Base-by-base conservation (phyloP, 2,888 invertebrate species). In the Sympetrum striolatum region DNA sequence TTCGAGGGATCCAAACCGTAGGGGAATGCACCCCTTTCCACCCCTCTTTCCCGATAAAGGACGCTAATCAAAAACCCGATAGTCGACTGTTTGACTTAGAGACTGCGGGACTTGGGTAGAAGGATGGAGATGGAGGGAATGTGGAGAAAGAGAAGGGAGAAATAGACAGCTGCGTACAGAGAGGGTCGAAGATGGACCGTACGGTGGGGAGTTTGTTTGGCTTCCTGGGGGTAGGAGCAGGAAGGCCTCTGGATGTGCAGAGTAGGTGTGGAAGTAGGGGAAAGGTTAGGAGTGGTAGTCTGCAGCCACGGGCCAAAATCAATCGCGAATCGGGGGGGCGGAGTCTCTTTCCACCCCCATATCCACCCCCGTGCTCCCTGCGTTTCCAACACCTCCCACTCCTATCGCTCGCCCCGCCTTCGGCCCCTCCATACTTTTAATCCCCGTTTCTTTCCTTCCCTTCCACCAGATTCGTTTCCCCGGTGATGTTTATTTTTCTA, bases 21-120 rank as follows among this genome's bases (percentile, higher is more conserved):
- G 25, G 73, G 73, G 73, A 25, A 37, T 37, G 39, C 82, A 58
- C 31, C 31, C 82, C 60, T 18, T 60, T 22, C 18, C 0, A 60
- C 22, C 22, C 64, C 64, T 10, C 25, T 22, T 37, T 37, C 37
- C 53, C 48, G 80, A 90, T 53, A 80, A 82, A 91, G 91, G 91
- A 90, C 91, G 91, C 91, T 91, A 91, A 91, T 91, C 91, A 91
- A 91, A 91, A 91, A 91, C 81, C 91, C 91, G 91, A 91, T 91
- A 91, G 91, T 91, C 91, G 90, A 90, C 90, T 91, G 91, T 91
- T 91, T 91, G 91, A 91, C 90, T 91, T 86, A 37, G 86, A 86
- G 86, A 86, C 86, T 86, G 80, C 80, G 90, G 81, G 90, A 90
- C 90, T 90, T 90, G 44, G 80, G 15, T 31, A 39, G 81, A 44